Conservation (phyloP, 2,113 vertebrate species). For the Plotosus lineatus region DNA sequence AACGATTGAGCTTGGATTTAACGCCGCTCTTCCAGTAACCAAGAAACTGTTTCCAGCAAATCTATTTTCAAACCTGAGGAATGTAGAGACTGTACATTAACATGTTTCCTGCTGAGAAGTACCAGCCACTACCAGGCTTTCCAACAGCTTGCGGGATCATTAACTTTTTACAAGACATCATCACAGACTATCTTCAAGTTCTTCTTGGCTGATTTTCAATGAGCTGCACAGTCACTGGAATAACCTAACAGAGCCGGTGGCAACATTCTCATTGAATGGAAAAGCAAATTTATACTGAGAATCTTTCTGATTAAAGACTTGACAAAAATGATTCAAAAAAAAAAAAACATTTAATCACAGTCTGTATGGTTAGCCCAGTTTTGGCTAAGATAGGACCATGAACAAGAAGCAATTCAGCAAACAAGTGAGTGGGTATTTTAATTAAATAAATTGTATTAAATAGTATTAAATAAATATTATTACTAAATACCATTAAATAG, state of each 20-base stretch:
- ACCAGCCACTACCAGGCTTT: slow-evolving; percentile 27
- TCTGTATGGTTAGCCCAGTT: no score
- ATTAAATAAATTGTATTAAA: no score
- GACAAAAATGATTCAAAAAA: background rate
- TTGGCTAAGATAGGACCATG: no score
- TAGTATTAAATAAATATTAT: no score
- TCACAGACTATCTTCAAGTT: slow-evolving; percentile 14
- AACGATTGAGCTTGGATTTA: background rate
- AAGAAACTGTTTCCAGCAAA: slow-evolving; percentile 49
- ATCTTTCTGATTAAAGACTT: background rate
- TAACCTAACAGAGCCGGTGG: background rate
- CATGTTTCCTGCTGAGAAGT: slow-evolving; percentile 26
- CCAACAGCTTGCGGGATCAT: slow-evolving; percentile 20
- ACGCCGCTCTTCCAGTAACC: slow-evolving; percentile 53
- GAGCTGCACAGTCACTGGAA: background rate
- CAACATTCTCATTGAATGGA: background rate
- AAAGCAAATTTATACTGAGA: background rate
- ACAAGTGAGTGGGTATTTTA: no score
- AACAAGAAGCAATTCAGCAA: no score
- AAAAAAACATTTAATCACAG: background rate
- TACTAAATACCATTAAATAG: no score
- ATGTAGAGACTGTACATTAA: slow-evolving; percentile 8
- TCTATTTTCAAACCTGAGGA: slow-evolving; percentile 10
- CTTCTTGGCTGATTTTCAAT: slow-evolving; percentile 21
- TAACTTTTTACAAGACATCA: slow-evolving; percentile 32